A percentile compares a stretch with the other conserved stretches of the same genome.
phyloP scores from a whole-genome alignment of 2,113 vertebrate species.

The Psettodes erumei region DNA sequence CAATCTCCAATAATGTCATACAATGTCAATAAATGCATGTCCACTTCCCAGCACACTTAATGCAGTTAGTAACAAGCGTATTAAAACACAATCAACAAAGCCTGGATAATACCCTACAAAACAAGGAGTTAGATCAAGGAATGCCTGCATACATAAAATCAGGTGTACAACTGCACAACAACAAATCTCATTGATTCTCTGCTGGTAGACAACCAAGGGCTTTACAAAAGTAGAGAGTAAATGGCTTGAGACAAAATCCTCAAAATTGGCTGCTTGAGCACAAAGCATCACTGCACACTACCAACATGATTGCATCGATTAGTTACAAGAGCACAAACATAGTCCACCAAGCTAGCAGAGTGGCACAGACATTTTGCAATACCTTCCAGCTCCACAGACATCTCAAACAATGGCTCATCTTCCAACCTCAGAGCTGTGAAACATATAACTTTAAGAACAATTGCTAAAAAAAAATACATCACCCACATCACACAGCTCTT shows the following conservation, averaged over 20 bases:
- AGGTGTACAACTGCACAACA: background rate
- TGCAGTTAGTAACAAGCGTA: slow-evolving; percentile 25
- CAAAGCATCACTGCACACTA: background rate
- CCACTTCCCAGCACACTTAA: background rate
- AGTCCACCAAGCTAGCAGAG: slow-evolving; percentile 31
- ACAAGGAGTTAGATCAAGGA: background rate
- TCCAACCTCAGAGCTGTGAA: slow-evolving; percentile 67
- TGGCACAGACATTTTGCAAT: slow-evolving; percentile 27
- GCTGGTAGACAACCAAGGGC: background rate
- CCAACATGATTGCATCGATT: background rate
- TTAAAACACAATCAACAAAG: background rate
- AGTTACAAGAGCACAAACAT: background rate
- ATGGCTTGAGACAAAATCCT: background rate
- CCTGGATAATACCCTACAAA: background rate
- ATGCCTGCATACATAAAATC: background rate
- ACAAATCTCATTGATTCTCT: background rate
- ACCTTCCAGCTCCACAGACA: slow-evolving; percentile 76
- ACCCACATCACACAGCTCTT: background rate
- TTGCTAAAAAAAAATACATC: slow-evolving; percentile 9
- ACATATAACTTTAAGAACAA: slow-evolving; percentile 51
- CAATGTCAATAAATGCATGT: too few relatives aligned
- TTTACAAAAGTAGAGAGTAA: background rate
- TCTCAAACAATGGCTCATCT: slow-evolving; percentile 68
- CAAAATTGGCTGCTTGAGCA: background rate
- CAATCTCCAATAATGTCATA: slow-evolving; percentile 1